Percentiles rank a stretch among this genome's conserved stretches.
These are phyloP conservation scores for Triplophysa yarkandensis DNA, from an alignment of 2,797 vertebrate species.

Conservation along the genomic window DNA sequence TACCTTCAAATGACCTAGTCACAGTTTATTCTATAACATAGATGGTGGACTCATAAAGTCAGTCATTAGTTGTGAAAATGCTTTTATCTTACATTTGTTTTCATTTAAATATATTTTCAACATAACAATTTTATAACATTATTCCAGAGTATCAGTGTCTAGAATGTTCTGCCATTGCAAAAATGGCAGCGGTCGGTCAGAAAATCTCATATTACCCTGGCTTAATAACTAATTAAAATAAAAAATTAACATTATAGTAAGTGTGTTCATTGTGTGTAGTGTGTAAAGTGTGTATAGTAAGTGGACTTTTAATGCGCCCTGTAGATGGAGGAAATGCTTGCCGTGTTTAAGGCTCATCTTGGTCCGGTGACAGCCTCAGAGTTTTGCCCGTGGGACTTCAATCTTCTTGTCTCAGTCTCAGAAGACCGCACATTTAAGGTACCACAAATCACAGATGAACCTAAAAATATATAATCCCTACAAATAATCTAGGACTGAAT, in stretches of 20 bases:
- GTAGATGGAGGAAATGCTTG: constrained; percentile 66
- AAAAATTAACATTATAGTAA: too few species aligned
- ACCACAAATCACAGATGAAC: background rate
- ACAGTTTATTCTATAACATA: too few species aligned
- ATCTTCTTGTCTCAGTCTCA: constrained; percentile 81
- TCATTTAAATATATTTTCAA: background rate
- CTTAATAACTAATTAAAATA: too few species aligned
- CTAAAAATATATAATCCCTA: background rate
- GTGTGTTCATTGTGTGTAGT: too few species aligned
- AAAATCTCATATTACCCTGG: too few species aligned
- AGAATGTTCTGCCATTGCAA: too few species aligned
- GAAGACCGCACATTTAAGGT: constrained; percentile 92
- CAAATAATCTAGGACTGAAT: background rate
- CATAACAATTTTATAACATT: background rate
- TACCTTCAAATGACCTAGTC: too few species aligned
- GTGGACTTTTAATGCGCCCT: background rate
- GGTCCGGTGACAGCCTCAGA: constrained; percentile 83
- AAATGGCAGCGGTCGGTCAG: too few species aligned
- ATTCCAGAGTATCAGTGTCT: too few species aligned
- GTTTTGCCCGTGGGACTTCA: constrained; percentile 82
- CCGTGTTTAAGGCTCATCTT: constrained; percentile 76
- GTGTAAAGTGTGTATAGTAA: too few species aligned
- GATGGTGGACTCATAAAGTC: background rate
- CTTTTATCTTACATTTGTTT: background rate
- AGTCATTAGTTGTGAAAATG: background rate